Percentiles rank a stretch among this genome's conserved stretches.
phyloP scores from a whole-genome alignment of 2,113 vertebrate genomes.

The Silurus meridionalis region DNA sequence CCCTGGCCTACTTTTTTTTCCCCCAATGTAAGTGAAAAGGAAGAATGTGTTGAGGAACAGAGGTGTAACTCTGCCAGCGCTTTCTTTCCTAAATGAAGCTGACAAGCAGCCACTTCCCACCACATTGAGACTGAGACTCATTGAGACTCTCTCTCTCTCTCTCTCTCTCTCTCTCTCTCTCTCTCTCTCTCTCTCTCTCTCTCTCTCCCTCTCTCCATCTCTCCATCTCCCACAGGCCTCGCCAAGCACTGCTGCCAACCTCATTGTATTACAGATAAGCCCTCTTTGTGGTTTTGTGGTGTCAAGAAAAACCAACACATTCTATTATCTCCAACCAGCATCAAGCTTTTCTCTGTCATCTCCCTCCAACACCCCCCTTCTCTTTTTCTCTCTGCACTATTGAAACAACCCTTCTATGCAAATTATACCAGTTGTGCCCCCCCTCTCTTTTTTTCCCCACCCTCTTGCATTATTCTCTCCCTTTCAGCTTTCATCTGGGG shows the following conservation, averaged over 20 bases:
- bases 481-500: conserved; percentile 1
- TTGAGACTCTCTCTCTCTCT: neutral
- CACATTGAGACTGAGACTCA: conserved; percentile 26
- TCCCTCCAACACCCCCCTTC: neutral
- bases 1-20: conserved; percentile 20
- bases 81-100: conserved; percentile 38
- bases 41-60: neutral
- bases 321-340: conserved; percentile 32
- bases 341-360: conserved; percentile 28
- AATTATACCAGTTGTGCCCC: neutral
- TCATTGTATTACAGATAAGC: conserved; percentile 61
- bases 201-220: conserved; percentile 18
- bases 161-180: conserved; percentile 24
- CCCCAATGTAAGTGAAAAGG: neutral
- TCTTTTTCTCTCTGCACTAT: neutral
- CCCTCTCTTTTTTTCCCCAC: neutral
- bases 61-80: conserved; percentile 38
- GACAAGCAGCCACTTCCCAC: conserved; percentile 25
- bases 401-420: conserved; percentile 9
- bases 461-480: neutral
- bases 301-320: conserved; percentile 45
- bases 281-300: conserved; percentile 43
- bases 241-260: conserved; percentile 50
- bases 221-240: conserved; percentile 36
- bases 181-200: conserved; percentile 37